phyloP scores from a whole-genome alignment of 1,140 invertebrate species.

The Andrena cerasifolii region DNA sequence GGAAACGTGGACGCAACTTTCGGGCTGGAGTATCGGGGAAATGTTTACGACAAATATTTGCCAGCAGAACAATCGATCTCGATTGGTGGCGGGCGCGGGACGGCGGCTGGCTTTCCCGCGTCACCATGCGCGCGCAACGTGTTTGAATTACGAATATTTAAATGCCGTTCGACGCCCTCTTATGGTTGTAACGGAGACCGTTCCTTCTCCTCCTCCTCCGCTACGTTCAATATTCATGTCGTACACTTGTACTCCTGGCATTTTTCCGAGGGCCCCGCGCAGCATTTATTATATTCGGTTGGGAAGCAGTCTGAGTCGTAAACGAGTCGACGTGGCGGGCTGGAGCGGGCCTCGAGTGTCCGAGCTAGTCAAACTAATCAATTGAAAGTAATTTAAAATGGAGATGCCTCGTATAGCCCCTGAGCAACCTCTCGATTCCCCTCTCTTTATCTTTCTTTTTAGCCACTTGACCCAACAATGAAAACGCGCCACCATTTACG shows the following conservation, averaged over 20 bases:
- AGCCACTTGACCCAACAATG: too few relatives aligned
- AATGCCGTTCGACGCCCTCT: neutral
- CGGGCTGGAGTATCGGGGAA: conserved; percentile 21
- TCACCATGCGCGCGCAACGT: neutral
- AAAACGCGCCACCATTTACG: too few relatives aligned
- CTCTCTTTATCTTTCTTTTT: too few relatives aligned
- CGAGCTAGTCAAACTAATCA: too few relatives aligned
- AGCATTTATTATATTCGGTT: too few relatives aligned
- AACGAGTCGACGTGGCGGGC: too few relatives aligned
- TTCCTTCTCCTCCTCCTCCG: too few relatives aligned
- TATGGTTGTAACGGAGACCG: neutral
- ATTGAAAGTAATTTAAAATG: too few relatives aligned
- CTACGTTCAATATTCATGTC: conserved; percentile 7
- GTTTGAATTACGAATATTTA: conserved; percentile 26
- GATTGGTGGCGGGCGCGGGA: conserved; percentile 13
- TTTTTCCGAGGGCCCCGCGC: neutral
- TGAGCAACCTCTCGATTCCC: too few relatives aligned
- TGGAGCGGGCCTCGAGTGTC: too few relatives aligned
- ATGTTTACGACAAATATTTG: conserved; percentile 44
- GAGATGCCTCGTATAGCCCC: too few relatives aligned
- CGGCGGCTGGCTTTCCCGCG: conserved; percentile 1
- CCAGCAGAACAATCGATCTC: conserved; percentile 37
- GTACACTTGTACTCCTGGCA: neutral
- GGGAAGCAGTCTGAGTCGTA: too few relatives aligned
- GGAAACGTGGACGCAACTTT: conserved; percentile 10